These are phyloP conservation scores for Halichondria panicea DNA, from an alignment of 37 sponge, comb jelly and placozoan genomes.

Conservation along the genomic window DNA sequence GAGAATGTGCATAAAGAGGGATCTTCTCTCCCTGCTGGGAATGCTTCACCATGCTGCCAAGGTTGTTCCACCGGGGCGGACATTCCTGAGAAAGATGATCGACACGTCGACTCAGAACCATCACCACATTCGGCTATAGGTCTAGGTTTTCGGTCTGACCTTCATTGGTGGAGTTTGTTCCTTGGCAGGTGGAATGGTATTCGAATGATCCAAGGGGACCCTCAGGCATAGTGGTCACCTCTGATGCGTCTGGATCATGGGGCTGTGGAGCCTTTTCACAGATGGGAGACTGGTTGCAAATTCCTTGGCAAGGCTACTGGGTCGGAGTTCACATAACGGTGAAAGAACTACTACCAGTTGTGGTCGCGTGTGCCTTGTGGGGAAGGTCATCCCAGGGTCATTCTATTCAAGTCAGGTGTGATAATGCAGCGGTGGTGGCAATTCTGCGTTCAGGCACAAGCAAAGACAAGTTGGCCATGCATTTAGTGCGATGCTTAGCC, in stretches of 20 bases:
- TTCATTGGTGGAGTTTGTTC: neutral
- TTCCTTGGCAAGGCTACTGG: constrained; percentile 14
- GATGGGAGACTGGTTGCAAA: constrained; percentile 34
- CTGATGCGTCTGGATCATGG: constrained; percentile 52
- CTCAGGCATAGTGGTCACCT: neutral
- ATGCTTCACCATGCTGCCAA: neutral
- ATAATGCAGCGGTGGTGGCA: constrained; percentile 66
- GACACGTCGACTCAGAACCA: too few relatives aligned
- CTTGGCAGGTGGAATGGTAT: neutral
- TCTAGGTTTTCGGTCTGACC: neutral
- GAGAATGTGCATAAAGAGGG: neutral
- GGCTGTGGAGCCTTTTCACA: constrained; percentile 45
- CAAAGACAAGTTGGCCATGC: constrained; percentile 23
- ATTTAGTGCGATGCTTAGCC: constrained; percentile 51
- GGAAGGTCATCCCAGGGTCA: constrained; percentile 6
- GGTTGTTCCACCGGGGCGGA: neutral
- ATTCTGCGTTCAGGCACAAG: constrained; percentile 13
- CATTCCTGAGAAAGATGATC: neutral
- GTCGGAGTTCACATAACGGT: constrained; percentile 11
- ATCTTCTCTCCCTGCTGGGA: neutral
- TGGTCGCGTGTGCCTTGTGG: constrained; percentile 35
- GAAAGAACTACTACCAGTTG: constrained; percentile 47
- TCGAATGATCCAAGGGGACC: neutral
- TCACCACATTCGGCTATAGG: too few relatives aligned
- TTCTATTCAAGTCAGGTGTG: constrained; percentile 18